Evolutionary conservation across 2,113 vertebrate species (phyloP).

Genomic region (Laterallus jamaicensis): DNA sequence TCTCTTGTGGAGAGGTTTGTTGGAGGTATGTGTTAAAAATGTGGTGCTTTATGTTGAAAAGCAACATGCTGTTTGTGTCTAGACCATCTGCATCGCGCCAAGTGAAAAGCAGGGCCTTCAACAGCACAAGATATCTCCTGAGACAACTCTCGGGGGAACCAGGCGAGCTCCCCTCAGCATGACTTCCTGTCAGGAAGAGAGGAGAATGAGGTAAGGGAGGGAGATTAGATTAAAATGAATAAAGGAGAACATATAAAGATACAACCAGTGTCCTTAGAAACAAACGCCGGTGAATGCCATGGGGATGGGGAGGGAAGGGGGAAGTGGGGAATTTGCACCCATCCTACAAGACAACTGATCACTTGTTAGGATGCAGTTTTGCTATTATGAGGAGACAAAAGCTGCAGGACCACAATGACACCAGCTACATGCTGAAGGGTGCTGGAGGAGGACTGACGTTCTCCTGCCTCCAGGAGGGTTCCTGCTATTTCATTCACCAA

Average conservation of each 20-base stretch:
- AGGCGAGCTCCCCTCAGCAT: neutral
- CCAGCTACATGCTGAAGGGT: neutral
- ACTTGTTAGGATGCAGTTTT: neutral
- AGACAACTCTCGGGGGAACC: neutral
- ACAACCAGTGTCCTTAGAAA: neutral
- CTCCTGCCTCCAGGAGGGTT: neutral
- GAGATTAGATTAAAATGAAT: slow-evolving; percentile 50
- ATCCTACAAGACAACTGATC: neutral
- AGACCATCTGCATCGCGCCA: neutral
- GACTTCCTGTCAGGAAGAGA: neutral
- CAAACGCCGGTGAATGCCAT: neutral
- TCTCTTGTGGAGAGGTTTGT: neutral
- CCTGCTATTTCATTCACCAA: neutral
- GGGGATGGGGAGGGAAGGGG: neutral
- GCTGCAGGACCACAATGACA: neutral
- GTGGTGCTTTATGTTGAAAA: neutral
- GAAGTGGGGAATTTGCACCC: neutral
- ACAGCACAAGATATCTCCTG: neutral
- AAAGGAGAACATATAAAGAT: neutral
- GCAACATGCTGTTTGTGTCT: neutral
- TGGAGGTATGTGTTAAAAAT: neutral
- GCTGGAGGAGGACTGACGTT: neutral
- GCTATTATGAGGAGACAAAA: neutral
- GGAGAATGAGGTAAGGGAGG: slow-evolving; percentile 36
- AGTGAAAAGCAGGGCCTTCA: neutral